Evolutionary conservation across 2,888 invertebrate genomes (phyloP).

Genomic region (Xestia c-nigrum): DNA sequence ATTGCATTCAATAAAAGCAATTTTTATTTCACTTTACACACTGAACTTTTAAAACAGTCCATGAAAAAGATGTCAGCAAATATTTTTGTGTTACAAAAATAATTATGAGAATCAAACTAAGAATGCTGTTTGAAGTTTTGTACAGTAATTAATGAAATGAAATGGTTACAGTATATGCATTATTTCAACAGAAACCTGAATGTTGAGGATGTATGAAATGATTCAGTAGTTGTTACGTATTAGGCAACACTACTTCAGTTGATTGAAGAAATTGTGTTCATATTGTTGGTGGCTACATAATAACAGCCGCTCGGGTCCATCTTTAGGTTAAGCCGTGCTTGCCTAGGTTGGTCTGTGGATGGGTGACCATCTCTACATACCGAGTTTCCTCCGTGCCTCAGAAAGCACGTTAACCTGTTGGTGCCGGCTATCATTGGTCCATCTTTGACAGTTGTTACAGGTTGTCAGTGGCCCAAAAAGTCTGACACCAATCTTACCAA

Average conservation of each 20-base stretch:
- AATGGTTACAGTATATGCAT: neutral
- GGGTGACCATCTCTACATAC: too few species aligned
- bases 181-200: slow-evolving; percentile 25
- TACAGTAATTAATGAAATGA: neutral
- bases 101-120: slow-evolving; percentile 6
- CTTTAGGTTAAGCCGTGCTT: too few species aligned
- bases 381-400: too few species aligned
- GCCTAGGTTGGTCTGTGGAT: too few species aligned
- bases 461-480: too few species aligned
- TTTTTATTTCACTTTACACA: neutral
- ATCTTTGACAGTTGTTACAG: too few species aligned
- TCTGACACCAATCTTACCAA: too few species aligned
- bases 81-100: neutral
- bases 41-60: neutral
- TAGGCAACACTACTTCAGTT: slow-evolving; percentile 10
- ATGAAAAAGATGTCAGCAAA: neutral
- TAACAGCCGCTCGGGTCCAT: too few species aligned
- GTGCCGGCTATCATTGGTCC: too few species aligned
- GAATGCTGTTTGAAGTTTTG: neutral
- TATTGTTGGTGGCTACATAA: neutral
- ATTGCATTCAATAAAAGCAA: neutral
- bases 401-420: too few species aligned
- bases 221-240: neutral
- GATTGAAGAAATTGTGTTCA: neutral
- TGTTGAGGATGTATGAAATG: slow-evolving; percentile 19